Base-by-base conservation (phyloP, 2,113 vertebrate species). In the Sarotherodon lohbergeri region DNA sequence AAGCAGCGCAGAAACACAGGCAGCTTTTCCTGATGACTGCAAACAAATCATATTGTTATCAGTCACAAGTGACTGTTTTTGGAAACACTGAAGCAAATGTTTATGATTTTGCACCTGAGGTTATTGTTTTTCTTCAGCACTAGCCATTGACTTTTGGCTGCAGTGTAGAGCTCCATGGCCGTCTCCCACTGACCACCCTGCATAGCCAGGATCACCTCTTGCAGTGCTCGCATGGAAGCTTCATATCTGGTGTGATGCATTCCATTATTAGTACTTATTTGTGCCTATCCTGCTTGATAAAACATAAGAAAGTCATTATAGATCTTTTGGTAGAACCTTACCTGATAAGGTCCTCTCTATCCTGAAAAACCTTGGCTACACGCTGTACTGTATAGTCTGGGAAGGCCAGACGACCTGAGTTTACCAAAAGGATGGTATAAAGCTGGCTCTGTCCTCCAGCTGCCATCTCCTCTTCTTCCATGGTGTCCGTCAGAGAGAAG, bases 291-390 rank as follows among this genome's bases (percentile, higher is more conserved):
- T 24, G 14, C 16, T 36, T 16, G 5, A 27, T 55, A 3, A 80
- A 61, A 41, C 13, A 29, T 6, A 57, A 24, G 2, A 41, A 19
- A 46, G 6, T 27, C 2, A 39, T 54, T 34, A 8, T 19, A 22
- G 17, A 36, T n/a, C 2, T 50, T 36, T 22, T 59, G 29, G 3
- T 22, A 73, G 11, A 27, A 3, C 50, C 41, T 76, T 24, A 99
- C 98, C 98, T 97, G 91, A 99, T 96, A 5, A 99, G 97, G 85
- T 99, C 98, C 0, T 98, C 98, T 94, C 98, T 96, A 90, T 98
- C 97, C 87, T 90, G 96, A 94, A 99, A 99, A 89, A 99, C 92
- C 7, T 81, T 96, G 8, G 96, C 96, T 54, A 79, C 91, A 86
- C 98, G 97, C 55, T 94, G 94, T 16, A 99, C 86, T 0, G 94